These are phyloP conservation scores for Fringilla coelebs DNA, from an alignment of 2,797 vertebrate species.

Conservation along the genomic window DNA sequence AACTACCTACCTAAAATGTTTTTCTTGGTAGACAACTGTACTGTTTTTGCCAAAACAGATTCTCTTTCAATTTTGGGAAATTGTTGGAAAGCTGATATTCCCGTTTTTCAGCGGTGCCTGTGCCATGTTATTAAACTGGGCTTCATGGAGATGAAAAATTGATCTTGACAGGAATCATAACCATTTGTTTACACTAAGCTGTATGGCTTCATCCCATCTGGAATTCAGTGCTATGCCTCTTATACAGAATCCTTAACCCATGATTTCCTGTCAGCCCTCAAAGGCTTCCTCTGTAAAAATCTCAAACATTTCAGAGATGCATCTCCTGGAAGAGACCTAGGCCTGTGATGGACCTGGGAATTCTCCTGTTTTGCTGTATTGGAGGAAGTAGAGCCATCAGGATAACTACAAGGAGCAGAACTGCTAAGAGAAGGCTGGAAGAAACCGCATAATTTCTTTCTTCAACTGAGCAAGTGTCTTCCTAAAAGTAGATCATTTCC, in stretches of 20 bases:
- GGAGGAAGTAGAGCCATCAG: neutral
- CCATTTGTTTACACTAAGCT: constrained; percentile 43
- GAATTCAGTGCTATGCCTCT: neutral
- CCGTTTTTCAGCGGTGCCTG: constrained; percentile 49
- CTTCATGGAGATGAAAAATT: constrained; percentile 49
- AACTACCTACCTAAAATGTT: constrained; percentile 74
- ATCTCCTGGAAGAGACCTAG: neutral
- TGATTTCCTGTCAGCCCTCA: neutral
- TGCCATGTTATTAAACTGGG: constrained; percentile 54
- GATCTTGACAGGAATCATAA: constrained; percentile 42
- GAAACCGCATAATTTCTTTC: neutral
- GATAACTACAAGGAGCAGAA: neutral
- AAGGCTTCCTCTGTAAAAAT: neutral
- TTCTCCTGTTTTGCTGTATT: neutral
- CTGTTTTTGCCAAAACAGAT: constrained; percentile 75
- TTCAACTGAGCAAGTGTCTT: neutral
- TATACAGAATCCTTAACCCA: neutral
- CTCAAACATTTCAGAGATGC: neutral
- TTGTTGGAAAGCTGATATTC: constrained; percentile 69
- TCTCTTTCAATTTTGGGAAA: constrained; percentile 73
- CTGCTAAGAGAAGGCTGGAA: neutral
- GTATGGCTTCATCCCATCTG: neutral
- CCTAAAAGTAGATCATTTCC: neutral
- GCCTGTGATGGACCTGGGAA: neutral
- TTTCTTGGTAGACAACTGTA: constrained; percentile 65